A percentile compares a stretch with the other conserved stretches of the same genome.
phyloP scores from a whole-genome alignment of 2,888 invertebrate species.

The Steinernema carpocapsae region DNA sequence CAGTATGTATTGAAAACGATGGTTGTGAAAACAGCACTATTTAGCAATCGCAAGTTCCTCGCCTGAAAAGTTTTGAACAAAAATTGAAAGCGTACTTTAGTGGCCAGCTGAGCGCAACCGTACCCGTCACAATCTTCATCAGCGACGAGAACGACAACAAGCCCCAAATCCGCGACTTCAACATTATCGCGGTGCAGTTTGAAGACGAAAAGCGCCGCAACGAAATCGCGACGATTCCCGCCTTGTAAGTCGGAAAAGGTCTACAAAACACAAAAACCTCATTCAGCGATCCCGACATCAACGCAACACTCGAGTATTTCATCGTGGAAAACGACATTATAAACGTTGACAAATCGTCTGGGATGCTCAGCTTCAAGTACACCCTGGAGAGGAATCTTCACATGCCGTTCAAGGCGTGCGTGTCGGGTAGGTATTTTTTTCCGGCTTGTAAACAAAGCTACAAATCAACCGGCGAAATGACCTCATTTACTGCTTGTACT shows the following conservation, averaged over 20 bases:
- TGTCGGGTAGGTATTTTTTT: conserved; percentile 51
- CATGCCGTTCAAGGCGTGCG: conserved; percentile 58
- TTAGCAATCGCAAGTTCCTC: too few relatives aligned
- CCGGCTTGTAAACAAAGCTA: conserved; percentile 7
- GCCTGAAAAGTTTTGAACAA: too few relatives aligned
- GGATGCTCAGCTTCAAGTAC: conserved; percentile 54
- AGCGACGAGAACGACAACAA: conserved; percentile 83
- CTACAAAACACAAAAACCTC: background rate
- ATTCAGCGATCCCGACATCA: conserved; percentile 66
- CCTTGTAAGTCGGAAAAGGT: conserved; percentile 53
- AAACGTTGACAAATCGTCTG: conserved; percentile 57
- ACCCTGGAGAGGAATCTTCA: conserved; percentile 61
- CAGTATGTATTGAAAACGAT: too few relatives aligned
- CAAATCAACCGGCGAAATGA: background rate
- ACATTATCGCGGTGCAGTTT: conserved; percentile 77
- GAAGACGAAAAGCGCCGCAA: conserved; percentile 47
- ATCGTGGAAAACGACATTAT: conserved; percentile 62
- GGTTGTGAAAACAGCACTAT: too few relatives aligned
- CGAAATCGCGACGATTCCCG: conserved; percentile 61
- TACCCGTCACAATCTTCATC: conserved; percentile 63
- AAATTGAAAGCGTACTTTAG: conserved; percentile 42
- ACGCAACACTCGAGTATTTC: conserved; percentile 65
- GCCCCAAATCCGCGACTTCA: conserved; percentile 86
- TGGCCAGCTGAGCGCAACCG: conserved; percentile 65
- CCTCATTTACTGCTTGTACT: too few relatives aligned